A percentile compares a stretch with the other conserved stretches of the same genome.
These are phyloP conservation scores for Megalonaias nervosa DNA, from an alignment of 1,140 invertebrate species.

Conservation along the genomic window DNA sequence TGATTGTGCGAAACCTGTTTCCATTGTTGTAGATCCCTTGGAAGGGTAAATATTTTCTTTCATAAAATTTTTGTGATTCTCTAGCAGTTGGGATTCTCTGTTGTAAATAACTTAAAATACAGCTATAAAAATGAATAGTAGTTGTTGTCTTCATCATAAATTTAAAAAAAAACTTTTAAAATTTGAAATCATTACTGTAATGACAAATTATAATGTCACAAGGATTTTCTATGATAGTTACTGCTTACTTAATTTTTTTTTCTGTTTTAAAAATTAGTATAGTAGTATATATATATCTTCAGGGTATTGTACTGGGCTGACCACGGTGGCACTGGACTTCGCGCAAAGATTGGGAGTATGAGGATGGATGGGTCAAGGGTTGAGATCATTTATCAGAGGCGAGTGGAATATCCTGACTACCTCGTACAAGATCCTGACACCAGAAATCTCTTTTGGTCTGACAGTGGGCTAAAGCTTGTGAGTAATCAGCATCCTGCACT, in stretches of 20 bases:
- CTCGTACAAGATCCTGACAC: slow-evolving; percentile 53
- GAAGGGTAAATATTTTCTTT: slow-evolving; percentile 78
- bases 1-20: slow-evolving; percentile 90
- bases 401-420: slow-evolving; percentile 59
- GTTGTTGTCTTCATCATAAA: too few species aligned
- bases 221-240: background rate
- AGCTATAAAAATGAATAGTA: too few species aligned
- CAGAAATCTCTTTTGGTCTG: slow-evolving; percentile 65
- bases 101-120: too few species aligned
- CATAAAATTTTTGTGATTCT: too few species aligned
- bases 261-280: slow-evolving; percentile 76
- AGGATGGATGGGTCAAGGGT: slow-evolving; percentile 94
- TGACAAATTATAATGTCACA: background rate
- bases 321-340: slow-evolving; percentile 91
- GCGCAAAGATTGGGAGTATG: slow-evolving; percentile 90
- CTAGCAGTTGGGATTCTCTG: too few species aligned
- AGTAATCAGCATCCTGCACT: background rate
- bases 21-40: slow-evolving; percentile 90
- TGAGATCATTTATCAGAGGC: slow-evolving; percentile 76
- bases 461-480: slow-evolving; percentile 59
- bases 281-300: too few species aligned
- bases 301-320: slow-evolving; percentile 91
- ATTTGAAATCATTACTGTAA: too few species aligned
- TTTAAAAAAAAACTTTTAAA: too few species aligned
- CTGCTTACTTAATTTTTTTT: slow-evolving; percentile 2